Evolutionary conservation across 2,797 vertebrate genomes (phyloP).

Genomic region (Todus mexicanus): DNA sequence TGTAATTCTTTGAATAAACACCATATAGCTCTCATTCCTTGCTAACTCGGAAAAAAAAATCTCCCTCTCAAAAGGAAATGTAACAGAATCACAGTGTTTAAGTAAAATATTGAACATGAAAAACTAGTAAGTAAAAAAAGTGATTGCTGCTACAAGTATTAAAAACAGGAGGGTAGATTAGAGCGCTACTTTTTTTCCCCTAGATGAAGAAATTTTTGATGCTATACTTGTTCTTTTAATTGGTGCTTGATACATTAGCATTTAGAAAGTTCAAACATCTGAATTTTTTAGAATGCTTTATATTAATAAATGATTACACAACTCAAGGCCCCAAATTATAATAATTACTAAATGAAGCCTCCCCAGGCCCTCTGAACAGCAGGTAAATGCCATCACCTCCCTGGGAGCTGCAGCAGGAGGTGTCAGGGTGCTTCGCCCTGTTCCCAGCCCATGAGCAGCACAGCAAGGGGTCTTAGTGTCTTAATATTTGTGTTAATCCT

Average conservation of each 20-base stretch:
- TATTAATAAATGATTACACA: not conserved
- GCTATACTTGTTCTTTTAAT: not conserved
- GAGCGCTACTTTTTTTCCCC: not conserved
- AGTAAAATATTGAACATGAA: not conserved
- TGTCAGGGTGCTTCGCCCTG: rapidly evolving
- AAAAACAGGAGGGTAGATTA: not conserved
- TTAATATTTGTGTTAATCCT: too few relatives aligned
- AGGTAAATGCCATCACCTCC: not conserved
- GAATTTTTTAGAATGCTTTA: not conserved
- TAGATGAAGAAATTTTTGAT: not conserved
- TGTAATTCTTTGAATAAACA: not conserved
- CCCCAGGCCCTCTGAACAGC: not conserved
- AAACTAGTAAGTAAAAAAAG: not conserved
- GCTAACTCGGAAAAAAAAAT: not conserved
- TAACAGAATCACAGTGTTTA: not conserved
- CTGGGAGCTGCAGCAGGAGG: not conserved
- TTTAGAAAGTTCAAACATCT: not conserved
- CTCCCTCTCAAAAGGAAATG: not conserved
- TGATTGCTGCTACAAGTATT: not conserved
- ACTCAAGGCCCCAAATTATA: not conserved
- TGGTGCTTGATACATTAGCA: not conserved
- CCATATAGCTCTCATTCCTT: not conserved
- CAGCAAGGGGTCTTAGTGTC: too few relatives aligned
- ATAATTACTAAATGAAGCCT: not conserved
- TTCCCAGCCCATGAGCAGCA: not conserved